These are phyloP conservation scores for Leucosticte australis DNA, from an alignment of 2,113 vertebrate species.

Conservation along the genomic window DNA sequence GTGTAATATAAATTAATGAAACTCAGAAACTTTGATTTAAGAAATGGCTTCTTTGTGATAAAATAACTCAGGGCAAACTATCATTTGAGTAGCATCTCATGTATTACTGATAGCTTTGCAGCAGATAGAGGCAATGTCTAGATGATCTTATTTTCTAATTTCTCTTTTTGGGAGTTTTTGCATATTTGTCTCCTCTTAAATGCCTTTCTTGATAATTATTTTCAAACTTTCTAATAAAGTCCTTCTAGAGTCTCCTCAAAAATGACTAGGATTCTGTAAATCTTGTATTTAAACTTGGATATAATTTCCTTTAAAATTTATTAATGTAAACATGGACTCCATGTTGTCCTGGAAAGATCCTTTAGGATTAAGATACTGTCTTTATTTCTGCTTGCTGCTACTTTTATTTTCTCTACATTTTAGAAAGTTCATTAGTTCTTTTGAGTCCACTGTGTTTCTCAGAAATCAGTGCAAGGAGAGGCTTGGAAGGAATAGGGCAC, in stretches of 20 bases:
- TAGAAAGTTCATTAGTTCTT: background rate
- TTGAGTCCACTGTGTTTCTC: background rate
- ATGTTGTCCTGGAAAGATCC: background rate
- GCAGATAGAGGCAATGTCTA: background rate
- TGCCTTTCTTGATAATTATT: background rate
- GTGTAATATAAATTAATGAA: background rate
- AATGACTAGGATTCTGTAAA: background rate
- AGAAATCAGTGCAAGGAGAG: background rate
- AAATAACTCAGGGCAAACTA: background rate
- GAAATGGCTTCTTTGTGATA: background rate
- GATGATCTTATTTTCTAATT: background rate
- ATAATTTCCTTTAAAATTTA: background rate
- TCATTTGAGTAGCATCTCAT: background rate
- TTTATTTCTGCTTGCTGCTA: background rate
- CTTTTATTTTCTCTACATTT: background rate
- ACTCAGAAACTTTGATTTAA: background rate
- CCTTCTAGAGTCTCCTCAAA: background rate
- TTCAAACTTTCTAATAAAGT: background rate
- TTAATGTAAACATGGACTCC: background rate
- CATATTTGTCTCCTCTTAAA: background rate
- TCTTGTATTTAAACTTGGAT: background rate
- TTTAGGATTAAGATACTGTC: background rate
- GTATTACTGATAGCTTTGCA: background rate
- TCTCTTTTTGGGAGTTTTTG: background rate
- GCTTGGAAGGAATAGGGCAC: background rate